Conservation (phyloP, 2,113 vertebrate species). For the Eurystomus gularis region DNA sequence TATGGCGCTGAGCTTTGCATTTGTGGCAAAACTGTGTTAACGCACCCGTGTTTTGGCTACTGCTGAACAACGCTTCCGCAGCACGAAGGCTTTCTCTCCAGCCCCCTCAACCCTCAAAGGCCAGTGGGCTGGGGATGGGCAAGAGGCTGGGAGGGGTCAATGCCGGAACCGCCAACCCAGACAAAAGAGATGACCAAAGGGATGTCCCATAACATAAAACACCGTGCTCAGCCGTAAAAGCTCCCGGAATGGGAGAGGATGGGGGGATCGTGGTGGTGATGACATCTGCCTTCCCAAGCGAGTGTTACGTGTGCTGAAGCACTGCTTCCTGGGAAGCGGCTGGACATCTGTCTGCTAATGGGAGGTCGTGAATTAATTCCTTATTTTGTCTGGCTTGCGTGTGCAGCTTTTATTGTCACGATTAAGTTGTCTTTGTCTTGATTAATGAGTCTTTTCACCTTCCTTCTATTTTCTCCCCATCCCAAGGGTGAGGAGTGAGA, state of each 20-base stretch:
- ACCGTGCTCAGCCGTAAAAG: background rate
- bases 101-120: background rate
- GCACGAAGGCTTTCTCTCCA: background rate
- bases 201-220: background rate
- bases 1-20: background rate
- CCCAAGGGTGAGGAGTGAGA: background rate
- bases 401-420: background rate
- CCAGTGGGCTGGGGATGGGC: background rate
- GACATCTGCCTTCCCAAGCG: background rate
- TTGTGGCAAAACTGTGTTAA: rapidly evolving
- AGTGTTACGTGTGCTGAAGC: background rate
- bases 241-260: background rate
- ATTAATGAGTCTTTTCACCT: background rate
- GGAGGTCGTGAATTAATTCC: background rate
- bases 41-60: background rate
- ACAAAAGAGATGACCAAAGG: background rate
- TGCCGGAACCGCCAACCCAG: background rate
- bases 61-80: background rate
- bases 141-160: background rate
- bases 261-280: rapidly evolving
- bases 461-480: background rate
- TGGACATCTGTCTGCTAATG: background rate
- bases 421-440: background rate
- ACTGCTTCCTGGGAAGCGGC: background rate
- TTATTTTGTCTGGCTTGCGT: background rate